Evolutionary conservation across 2,113 vertebrate genomes (phyloP).

Genomic region (Microcebus murinus): DNA sequence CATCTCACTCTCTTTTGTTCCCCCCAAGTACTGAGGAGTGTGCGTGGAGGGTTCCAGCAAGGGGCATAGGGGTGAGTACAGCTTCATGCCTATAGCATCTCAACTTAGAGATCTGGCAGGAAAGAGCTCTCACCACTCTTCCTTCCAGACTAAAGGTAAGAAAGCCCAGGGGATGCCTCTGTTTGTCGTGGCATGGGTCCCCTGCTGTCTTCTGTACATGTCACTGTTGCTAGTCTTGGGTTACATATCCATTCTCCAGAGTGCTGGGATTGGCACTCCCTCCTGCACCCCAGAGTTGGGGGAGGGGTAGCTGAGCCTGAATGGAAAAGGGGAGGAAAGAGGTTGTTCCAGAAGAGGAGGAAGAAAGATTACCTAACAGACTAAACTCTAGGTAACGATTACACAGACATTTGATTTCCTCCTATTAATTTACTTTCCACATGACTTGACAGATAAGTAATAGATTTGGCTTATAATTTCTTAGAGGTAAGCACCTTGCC

Average conservation of each 20-base stretch:
- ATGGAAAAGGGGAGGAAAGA: not conserved
- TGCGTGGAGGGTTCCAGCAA: fast-evolving
- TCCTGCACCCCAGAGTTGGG: not conserved
- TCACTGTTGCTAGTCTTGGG: not conserved
- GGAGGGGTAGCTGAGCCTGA: not conserved
- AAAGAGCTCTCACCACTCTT: not conserved
- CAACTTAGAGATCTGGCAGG: not conserved
- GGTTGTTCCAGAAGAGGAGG: not conserved
- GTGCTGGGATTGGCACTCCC: not conserved
- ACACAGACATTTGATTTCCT: not conserved
- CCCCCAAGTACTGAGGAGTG: not conserved
- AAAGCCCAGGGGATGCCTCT: not conserved
- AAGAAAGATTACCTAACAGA: not conserved
- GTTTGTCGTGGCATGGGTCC: not conserved
- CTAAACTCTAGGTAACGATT: not conserved
- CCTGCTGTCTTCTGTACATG: not conserved
- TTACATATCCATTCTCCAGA: not conserved
- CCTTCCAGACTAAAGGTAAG: not conserved
- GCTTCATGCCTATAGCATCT: not conserved
- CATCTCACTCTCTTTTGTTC: not conserved
- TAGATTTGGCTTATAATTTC: not conserved
- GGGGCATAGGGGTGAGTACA: fast-evolving
- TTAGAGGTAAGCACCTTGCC: not conserved
- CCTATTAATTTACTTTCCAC: not conserved
- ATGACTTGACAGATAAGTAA: not conserved